Evolutionary conservation across 1,140 invertebrate species (phyloP).

Genomic region (Zaprionus ghesquierei): DNA sequence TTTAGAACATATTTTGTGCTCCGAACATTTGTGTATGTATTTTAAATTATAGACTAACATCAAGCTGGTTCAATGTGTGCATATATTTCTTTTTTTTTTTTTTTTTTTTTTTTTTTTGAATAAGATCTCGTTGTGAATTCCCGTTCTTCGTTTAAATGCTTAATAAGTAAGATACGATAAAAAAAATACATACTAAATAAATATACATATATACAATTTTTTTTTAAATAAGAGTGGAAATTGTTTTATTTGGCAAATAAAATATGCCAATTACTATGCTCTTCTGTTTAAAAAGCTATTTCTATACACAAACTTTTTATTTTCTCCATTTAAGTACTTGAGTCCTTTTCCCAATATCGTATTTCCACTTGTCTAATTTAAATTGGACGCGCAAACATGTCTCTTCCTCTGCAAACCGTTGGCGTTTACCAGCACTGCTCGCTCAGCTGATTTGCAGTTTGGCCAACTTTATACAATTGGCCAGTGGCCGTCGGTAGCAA

Average conservation of each 20-base stretch:
- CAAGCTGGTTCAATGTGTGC: slow-evolving; percentile 33
- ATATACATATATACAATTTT: slow-evolving; percentile 63
- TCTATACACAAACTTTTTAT: too few relatives aligned
- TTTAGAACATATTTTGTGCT: slow-evolving; percentile 29
- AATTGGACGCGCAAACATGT: background rate
- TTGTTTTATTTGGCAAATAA: background rate
- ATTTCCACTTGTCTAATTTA: background rate
- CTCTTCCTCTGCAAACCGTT: background rate
- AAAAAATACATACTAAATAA: slow-evolving; percentile 17
- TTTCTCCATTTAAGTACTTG: background rate
- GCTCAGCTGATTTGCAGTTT: slow-evolving; percentile 38
- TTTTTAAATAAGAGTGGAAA: slow-evolving; percentile 34
- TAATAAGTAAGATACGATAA: slow-evolving; percentile 49
- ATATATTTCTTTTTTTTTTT: slow-evolving; percentile 57
- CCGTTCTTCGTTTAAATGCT: slow-evolving; percentile 64
- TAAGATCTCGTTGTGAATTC: slow-evolving; percentile 78
- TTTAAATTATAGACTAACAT: slow-evolving; percentile 51
- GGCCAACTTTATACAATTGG: slow-evolving; percentile 37
- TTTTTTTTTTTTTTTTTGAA: slow-evolving; percentile 52
- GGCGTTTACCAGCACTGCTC: slow-evolving; percentile 26
- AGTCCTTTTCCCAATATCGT: background rate
- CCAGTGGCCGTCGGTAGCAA: slow-evolving; percentile 5
- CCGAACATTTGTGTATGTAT: slow-evolving; percentile 35
- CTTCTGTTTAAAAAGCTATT: too few relatives aligned
- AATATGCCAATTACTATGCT: too few relatives aligned